Conservation (phyloP, 1,140 invertebrate genomes). For the Monomorium pharaonis region DNA sequence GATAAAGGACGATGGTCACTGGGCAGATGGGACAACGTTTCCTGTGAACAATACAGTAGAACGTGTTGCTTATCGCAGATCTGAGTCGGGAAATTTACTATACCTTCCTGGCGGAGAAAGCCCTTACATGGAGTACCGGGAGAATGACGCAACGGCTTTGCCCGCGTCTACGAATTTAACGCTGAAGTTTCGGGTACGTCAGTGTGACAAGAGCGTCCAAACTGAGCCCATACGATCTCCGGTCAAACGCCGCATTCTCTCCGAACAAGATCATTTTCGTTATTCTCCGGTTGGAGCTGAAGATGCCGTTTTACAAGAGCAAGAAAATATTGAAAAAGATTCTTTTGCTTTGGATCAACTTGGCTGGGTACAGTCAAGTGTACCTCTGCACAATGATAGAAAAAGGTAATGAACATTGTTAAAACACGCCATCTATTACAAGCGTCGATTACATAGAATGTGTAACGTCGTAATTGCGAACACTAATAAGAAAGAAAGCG, state of each 20-base stretch:
- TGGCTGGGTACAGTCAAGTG: slow-evolving; percentile 74
- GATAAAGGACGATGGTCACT: slow-evolving; percentile 87
- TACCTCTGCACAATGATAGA: slow-evolving; percentile 82
- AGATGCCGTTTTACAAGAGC: slow-evolving; percentile 48
- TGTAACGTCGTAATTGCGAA: not conserved
- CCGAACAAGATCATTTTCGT: slow-evolving; percentile 80
- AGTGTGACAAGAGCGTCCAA: slow-evolving; percentile 87
- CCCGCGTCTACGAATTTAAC: slow-evolving; percentile 79
- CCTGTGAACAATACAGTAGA: slow-evolving; percentile 88
- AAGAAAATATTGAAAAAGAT: slow-evolving; percentile 72
- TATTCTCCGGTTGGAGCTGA: slow-evolving; percentile 75
- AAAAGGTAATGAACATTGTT: slow-evolving; percentile 78
- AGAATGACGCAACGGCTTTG: slow-evolving; percentile 68
- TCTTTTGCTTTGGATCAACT: slow-evolving; percentile 76
- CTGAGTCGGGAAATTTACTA: slow-evolving; percentile 81
- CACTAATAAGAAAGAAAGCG: not conserved
- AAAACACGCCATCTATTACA: not conserved
- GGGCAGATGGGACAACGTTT: slow-evolving; percentile 89
- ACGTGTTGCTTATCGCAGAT: slow-evolving; percentile 84
- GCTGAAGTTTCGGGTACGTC: slow-evolving; percentile 85
- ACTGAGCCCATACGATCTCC: slow-evolving; percentile 85
- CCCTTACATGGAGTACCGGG: slow-evolving; percentile 86
- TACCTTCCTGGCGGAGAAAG: slow-evolving; percentile 83
- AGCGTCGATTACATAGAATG: not conserved
- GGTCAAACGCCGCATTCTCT: slow-evolving; percentile 80